Evolutionary conservation across 2,888 invertebrate species (phyloP).

Genomic region (Gibbula magus): DNA sequence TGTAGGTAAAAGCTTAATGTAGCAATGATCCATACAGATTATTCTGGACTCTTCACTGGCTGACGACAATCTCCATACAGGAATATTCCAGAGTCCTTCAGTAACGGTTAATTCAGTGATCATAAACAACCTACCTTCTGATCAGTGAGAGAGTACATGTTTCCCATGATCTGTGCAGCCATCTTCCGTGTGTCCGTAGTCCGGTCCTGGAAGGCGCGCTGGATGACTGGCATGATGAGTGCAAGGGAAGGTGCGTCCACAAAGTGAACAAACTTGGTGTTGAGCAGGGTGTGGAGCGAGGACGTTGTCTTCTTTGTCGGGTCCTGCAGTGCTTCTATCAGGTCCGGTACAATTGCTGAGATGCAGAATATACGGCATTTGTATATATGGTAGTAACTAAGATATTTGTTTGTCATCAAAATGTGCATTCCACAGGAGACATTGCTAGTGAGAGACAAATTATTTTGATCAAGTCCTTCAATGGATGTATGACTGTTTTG

Average conservation of each 20-base stretch:
- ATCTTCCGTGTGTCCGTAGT: conserved; percentile 98
- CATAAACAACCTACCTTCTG: conserved; percentile 82
- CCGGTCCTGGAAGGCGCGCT: conserved; percentile 97
- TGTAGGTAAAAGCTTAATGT: too few relatives aligned
- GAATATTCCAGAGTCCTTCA: too few relatives aligned
- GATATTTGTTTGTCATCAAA: background rate
- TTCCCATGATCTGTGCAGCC: conserved; percentile 99
- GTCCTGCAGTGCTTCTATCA: conserved; percentile 94
- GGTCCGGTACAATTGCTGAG: conserved; percentile 76
- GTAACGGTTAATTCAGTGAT: too few relatives aligned
- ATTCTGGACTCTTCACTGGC: too few relatives aligned
- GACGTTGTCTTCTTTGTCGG: conserved; percentile 95
- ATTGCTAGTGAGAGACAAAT: background rate
- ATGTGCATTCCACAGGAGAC: background rate
- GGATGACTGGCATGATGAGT: conserved; percentile 99
- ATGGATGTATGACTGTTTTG: too few relatives aligned
- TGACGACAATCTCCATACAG: too few relatives aligned
- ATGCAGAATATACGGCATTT: background rate
- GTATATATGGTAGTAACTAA: background rate
- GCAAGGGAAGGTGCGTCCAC: conserved; percentile 99
- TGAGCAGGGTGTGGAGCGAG: conserved; percentile 89
- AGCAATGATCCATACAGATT: too few relatives aligned
- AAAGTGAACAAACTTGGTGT: conserved; percentile 94
- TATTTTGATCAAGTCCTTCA: too few relatives aligned
- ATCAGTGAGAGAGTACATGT: conserved; percentile 99